Conservation (phyloP, 2,888 invertebrate species). For the Electrophaes corylata region DNA sequence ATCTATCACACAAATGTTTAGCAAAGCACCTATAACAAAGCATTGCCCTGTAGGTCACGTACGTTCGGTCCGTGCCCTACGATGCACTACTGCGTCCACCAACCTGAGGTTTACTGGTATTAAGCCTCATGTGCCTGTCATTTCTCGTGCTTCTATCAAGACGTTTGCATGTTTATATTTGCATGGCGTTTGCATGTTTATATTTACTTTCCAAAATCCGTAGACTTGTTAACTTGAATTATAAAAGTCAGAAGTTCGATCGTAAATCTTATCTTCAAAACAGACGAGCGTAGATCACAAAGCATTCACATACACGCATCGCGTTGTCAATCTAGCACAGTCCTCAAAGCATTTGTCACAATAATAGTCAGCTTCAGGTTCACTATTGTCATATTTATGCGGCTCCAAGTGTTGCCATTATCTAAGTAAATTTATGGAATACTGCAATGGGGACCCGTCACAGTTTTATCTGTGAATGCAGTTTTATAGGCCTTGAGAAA, state of each 20-base stretch:
- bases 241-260: conserved; percentile 1
- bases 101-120: too few relatives aligned
- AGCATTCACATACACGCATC: conserved; percentile 16
- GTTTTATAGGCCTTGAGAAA: too few relatives aligned
- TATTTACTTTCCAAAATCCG: background rate
- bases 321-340: conserved; percentile 17
- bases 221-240: background rate
- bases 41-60: too few relatives aligned
- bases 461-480: too few relatives aligned
- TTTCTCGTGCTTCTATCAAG: background rate
- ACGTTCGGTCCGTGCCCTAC: too few relatives aligned
- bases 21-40: too few relatives aligned
- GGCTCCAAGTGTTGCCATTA: conserved; percentile 17
- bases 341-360: conserved; percentile 26
- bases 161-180: background rate
- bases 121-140: too few relatives aligned
- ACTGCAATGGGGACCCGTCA: too few relatives aligned
- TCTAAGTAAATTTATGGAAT: conserved; percentile 27
- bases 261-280: conserved; percentile 13
- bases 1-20: too few relatives aligned
- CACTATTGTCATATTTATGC: conserved; percentile 18
- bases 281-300: conserved; percentile 8
- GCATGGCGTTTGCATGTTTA: background rate
- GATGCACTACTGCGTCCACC: too few relatives aligned
- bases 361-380: conserved; percentile 13